Evolutionary conservation across 2,797 vertebrate species (phyloP).

Genomic region (Nannoperca australis): DNA sequence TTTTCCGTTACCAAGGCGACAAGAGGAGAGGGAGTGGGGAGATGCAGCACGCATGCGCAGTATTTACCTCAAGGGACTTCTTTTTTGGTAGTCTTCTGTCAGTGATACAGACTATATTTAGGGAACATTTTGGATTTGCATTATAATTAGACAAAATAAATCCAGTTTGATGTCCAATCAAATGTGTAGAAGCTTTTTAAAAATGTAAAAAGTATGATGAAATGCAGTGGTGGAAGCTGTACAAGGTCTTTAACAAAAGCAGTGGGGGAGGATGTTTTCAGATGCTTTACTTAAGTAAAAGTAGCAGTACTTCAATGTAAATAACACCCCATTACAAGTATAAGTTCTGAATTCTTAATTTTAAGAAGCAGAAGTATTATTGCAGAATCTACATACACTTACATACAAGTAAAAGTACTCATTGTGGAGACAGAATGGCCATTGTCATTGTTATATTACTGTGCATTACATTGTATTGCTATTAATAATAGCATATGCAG

Average conservation of each 20-base stretch:
- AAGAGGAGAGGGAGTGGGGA: conserved; percentile 79
- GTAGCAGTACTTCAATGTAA: background rate
- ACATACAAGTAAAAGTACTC: background rate
- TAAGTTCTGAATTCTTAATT: background rate
- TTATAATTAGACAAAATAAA: conserved; percentile 4
- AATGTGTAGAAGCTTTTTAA: background rate
- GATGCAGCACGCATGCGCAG: conserved; percentile 87
- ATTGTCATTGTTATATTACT: background rate
- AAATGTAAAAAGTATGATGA: background rate
- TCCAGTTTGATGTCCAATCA: background rate
- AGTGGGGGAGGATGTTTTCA: background rate
- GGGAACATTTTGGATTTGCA: background rate
- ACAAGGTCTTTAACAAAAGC: background rate
- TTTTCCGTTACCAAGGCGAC: conserved; percentile 85
- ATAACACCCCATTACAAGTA: background rate
- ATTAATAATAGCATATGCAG: background rate
- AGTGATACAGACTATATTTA: conserved; percentile 49
- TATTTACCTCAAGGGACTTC: conserved; percentile 48
- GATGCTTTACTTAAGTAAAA: background rate
- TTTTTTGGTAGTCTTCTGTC: conserved; percentile 39
- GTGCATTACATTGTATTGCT: background rate
- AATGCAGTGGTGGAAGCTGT: background rate
- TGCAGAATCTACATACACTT: background rate
- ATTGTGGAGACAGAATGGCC: background rate
- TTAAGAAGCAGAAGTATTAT: background rate